Conservation (phyloP, 2,888 invertebrate species). For the Mactromeris polynyma region DNA sequence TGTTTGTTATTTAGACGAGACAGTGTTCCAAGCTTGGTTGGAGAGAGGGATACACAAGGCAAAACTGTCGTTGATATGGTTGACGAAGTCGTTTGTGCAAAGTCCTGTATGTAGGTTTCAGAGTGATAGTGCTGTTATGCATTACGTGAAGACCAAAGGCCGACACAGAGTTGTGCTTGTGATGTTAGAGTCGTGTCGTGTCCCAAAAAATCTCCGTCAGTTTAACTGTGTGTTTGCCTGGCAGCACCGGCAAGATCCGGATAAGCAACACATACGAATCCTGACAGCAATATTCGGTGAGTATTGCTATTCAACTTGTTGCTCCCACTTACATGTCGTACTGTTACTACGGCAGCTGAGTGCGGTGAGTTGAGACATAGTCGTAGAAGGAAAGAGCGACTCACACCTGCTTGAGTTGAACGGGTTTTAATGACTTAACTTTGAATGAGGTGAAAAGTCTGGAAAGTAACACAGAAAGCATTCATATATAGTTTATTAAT, state of each 20-base stretch:
- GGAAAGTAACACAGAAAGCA: no score
- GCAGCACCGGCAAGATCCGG: slow-evolving; percentile 45
- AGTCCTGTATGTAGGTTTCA: slow-evolving; percentile 46
- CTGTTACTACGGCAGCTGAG: no score
- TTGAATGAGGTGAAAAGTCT: no score
- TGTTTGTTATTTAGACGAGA: slow-evolving; percentile 49
- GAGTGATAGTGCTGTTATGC: slow-evolving; percentile 50
- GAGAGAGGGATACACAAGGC: slow-evolving; percentile 63
- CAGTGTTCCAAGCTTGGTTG: slow-evolving; percentile 40
- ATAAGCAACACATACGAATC: slow-evolving; percentile 26
- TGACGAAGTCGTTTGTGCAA: slow-evolving; percentile 58
- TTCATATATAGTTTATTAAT: no score
- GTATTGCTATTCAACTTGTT: no score
- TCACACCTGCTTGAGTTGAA: no score
- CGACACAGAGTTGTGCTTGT: slow-evolving; percentile 59
- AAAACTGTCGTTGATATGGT: slow-evolving; percentile 55
- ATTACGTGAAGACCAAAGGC: slow-evolving; percentile 56
- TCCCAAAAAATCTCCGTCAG: slow-evolving; percentile 52
- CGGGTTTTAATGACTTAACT: no score
- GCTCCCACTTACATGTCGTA: no score
- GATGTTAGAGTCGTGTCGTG: slow-evolving; percentile 57
- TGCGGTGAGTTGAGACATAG: no score
- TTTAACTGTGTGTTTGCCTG: slow-evolving; percentile 63
- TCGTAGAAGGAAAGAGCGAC: no score
- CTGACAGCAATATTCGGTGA: slow-evolving; percentile 57